phyloP scores from a whole-genome alignment of 2,113 vertebrate species.

The Cichladusa arquata region DNA sequence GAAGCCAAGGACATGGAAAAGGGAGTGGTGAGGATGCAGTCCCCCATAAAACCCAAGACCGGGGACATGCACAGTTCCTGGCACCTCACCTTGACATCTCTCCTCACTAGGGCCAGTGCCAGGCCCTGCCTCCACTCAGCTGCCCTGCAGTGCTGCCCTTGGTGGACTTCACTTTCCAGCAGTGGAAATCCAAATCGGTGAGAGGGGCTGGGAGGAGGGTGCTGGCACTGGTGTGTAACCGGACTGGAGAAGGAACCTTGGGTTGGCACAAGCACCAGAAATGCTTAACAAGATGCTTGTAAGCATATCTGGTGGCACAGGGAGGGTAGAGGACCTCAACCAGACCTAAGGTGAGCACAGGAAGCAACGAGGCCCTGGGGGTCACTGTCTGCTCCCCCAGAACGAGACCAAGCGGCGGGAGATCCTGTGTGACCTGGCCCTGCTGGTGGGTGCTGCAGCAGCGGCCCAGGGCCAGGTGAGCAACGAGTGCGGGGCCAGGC shows the following conservation, averaged over 20 bases:
- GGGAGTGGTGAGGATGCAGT: constrained; percentile 28
- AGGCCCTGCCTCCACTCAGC: constrained; percentile 23
- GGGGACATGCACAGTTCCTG: not conserved
- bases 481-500: constrained; percentile 23
- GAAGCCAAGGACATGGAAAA: constrained; percentile 61
- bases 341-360: not conserved
- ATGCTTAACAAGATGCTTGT: not conserved
- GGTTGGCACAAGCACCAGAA: not conserved
- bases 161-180: constrained; percentile 73
- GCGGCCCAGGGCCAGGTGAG: constrained; percentile 40
- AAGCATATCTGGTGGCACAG: not conserved
- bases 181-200: constrained; percentile 78
- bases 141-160: constrained; percentile 64
- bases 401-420: constrained; percentile 69
- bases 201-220: constrained; percentile 41
- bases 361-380: not conserved
- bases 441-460: constrained; percentile 38
- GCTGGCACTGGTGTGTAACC: not conserved
- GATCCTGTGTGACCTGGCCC: constrained; percentile 57
- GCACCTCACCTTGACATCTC: not conserved
- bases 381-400: constrained; percentile 27
- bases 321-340: not conserved
- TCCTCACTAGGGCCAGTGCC: constrained; percentile 69
- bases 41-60: not conserved
- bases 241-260: not conserved